A percentile compares a stretch with the other conserved stretches of the same genome.
phyloP scores from a whole-genome alignment of 2,888 invertebrate genomes.

The Chirona hameri region DNA sequence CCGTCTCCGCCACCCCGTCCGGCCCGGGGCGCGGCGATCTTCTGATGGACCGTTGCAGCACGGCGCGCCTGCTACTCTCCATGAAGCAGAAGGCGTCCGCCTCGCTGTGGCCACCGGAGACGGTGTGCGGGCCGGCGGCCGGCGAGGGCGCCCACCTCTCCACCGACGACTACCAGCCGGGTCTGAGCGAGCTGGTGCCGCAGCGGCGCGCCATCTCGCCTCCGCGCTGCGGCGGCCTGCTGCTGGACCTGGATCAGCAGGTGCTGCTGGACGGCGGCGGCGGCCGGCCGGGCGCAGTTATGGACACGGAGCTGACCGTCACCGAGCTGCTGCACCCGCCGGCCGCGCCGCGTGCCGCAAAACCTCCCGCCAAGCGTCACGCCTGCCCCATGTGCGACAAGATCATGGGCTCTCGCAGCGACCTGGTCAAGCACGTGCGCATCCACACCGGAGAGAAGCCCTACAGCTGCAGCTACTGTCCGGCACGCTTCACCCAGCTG shows the following conservation, averaged over 20 bases:
- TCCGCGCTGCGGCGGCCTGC: background rate
- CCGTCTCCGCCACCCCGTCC: background rate
- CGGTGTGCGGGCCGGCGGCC: background rate
- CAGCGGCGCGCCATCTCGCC: background rate
- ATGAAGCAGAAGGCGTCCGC: background rate
- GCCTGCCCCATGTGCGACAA: slow-evolving; percentile 4
- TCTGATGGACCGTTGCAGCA: background rate
- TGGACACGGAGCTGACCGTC: background rate
- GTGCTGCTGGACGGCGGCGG: background rate
- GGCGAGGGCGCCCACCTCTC: background rate
- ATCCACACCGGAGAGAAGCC: slow-evolving; percentile 39
- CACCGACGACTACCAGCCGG: background rate
- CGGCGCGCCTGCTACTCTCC: background rate
- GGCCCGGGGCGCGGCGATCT: too few species aligned
- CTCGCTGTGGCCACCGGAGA: background rate
- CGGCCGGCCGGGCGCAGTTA: background rate
- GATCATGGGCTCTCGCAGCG: slow-evolving; percentile 30
- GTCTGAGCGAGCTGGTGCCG: slow-evolving; percentile 6
- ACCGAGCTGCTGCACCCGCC: background rate
- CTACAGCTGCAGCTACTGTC: slow-evolving; percentile 37
- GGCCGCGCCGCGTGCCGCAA: background rate
- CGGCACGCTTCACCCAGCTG: slow-evolving; percentile 38
- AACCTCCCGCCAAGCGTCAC: background rate
- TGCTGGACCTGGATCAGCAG: background rate
- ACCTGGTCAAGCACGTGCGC: slow-evolving; percentile 39